Conservation (phyloP, 2,113 vertebrate species). For the Entomyzon cyanotis region DNA sequence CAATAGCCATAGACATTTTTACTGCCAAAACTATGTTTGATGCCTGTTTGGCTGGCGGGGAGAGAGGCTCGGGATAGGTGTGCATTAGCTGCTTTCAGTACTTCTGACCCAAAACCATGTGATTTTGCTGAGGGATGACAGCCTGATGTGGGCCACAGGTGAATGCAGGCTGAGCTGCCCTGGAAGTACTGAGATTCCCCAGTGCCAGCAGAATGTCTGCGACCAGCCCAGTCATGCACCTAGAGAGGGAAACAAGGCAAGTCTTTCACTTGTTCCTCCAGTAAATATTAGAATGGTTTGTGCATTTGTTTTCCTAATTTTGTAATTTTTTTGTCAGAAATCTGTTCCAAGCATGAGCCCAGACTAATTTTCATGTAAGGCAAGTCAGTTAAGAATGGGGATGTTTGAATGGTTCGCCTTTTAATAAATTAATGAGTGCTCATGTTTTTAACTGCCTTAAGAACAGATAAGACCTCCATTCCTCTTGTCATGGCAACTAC, state of each 20-base stretch:
- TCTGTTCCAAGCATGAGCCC: neutral
- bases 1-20: neutral
- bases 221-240: neutral
- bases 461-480: neutral
- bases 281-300: neutral
- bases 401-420: neutral
- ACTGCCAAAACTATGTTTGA: neutral
- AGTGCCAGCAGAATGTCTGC: neutral
- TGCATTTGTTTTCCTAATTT: neutral
- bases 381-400: neutral
- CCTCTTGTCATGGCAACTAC: constrained; percentile 5
- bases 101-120: neutral
- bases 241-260: neutral
- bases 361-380: neutral
- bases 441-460: neutral
- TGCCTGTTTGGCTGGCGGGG: neutral
- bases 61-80: neutral
- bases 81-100: neutral
- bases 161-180: neutral
- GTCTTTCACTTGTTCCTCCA: neutral
- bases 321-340: neutral
- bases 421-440: constrained; percentile 17
- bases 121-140: neutral
- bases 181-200: neutral
- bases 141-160: accelerated